Percentiles rank a stretch among this genome's conserved stretches.
Conservation (phyloP, 2,797 vertebrate species). For the Diplodus sargus region DNA sequence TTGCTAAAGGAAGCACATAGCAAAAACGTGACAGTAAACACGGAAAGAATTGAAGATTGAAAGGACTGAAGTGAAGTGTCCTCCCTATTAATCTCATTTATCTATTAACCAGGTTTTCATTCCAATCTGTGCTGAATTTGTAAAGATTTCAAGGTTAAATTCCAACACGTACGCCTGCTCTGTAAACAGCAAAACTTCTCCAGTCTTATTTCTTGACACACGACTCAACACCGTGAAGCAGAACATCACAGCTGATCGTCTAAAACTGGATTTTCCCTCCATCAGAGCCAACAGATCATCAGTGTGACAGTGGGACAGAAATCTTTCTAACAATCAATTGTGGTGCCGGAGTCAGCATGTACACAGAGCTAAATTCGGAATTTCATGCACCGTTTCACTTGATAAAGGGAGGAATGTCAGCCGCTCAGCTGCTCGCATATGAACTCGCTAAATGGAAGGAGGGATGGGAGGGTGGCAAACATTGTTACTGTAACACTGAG, state of each 20-base stretch:
- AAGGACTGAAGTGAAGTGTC: neutral
- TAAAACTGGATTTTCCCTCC: constrained; percentile 51
- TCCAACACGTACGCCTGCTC: neutral
- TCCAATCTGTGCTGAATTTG: neutral
- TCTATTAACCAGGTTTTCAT: neutral
- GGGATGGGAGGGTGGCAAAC: constrained; percentile 28
- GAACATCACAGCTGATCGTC: constrained; percentile 36
- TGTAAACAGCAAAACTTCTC: neutral
- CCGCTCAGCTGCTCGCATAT: constrained; percentile 37
- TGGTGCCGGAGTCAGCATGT: constrained; percentile 37
- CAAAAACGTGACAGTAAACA: neutral
- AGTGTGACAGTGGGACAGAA: constrained; percentile 55
- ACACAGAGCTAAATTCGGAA: constrained; percentile 44
- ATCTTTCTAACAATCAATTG: constrained; percentile 66
- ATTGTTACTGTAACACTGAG: constrained; percentile 46
- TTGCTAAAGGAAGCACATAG: constrained; percentile 5
- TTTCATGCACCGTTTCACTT: constrained; percentile 55
- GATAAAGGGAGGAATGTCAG: constrained; percentile 43
- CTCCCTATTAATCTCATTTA: neutral
- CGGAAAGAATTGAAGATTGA: neutral
- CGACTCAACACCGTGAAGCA: constrained; percentile 15
- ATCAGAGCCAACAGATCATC: constrained; percentile 62
- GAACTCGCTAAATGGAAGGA: constrained; percentile 40
- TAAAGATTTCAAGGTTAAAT: constrained; percentile 11
- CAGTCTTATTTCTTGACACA: constrained; percentile 29